These are phyloP conservation scores for Caenorhabditis auriculariae DNA, from an alignment of 2,888 invertebrate species.

Conservation along the genomic window DNA sequence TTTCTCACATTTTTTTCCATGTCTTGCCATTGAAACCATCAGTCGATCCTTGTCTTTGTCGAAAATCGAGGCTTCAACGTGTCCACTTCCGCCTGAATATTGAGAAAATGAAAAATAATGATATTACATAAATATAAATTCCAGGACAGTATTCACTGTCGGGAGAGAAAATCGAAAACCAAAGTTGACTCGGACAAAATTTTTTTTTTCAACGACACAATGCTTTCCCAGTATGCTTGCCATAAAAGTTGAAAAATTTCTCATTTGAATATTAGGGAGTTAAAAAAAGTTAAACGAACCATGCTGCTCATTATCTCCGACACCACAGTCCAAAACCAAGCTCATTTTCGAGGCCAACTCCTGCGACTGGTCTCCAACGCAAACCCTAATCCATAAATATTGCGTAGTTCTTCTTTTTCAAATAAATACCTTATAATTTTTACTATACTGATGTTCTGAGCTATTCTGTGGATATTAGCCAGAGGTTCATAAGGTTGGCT, in stretches of 20 bases:
- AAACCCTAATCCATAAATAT: too few relatives aligned
- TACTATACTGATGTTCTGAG: constrained; percentile 9
- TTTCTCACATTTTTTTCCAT: constrained; percentile 3
- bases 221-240: not conserved
- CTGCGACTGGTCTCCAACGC: constrained; percentile 12
- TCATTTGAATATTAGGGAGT: too few relatives aligned
- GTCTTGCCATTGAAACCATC: constrained; percentile 15
- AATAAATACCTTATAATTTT: constrained; percentile 13
- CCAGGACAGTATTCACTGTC: too few relatives aligned
- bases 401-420: not conserved
- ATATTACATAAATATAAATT: too few relatives aligned
- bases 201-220: constrained; percentile 5
- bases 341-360: constrained; percentile 23
- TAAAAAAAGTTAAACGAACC: too few relatives aligned
- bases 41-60: constrained; percentile 9
- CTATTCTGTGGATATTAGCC: constrained; percentile 1
- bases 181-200: constrained; percentile 6
- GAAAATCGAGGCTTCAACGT: constrained; percentile 22
- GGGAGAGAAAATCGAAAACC: constrained; percentile 4
- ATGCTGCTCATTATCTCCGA: too few relatives aligned
- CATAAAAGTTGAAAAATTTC: too few relatives aligned
- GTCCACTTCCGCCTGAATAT: constrained; percentile 12
- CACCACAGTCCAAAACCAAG: constrained; percentile 17
- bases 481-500: constrained; percentile 34
- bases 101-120: not conserved